Evolutionary conservation across 2,888 invertebrate genomes (phyloP).

Genomic region (Cheilosia grossa): DNA sequence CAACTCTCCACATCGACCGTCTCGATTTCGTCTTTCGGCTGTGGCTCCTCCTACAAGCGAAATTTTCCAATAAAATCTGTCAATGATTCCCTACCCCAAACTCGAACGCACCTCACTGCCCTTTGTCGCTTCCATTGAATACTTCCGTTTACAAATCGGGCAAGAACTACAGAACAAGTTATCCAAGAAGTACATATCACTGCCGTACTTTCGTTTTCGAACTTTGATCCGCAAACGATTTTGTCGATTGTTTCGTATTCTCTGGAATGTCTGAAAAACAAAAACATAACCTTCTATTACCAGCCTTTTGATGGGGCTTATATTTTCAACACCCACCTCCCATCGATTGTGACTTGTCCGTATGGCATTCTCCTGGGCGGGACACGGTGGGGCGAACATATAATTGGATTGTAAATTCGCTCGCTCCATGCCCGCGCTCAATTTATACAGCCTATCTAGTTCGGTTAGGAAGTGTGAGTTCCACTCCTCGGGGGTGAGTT

Average conservation of each 20-base stretch:
- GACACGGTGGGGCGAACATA: constrained; percentile 82
- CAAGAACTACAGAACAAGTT: constrained; percentile 84
- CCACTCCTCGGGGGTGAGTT: constrained; percentile 87
- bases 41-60: constrained; percentile 76
- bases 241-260: constrained; percentile 88
- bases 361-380: constrained; percentile 82
- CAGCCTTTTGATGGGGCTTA: neutral
- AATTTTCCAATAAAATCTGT: neutral
- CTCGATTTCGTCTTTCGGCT: constrained; percentile 86
- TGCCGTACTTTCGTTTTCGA: constrained; percentile 87
- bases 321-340: constrained; percentile 84
- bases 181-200: constrained; percentile 84
- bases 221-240: constrained; percentile 87
- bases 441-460: constrained; percentile 87
- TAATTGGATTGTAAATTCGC: constrained; percentile 82
- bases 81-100: neutral
- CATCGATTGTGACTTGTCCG: constrained; percentile 85
- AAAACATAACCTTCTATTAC: neutral
- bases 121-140: constrained; percentile 84
- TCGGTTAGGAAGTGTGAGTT: constrained; percentile 88
- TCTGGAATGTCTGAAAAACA: constrained; percentile 85
- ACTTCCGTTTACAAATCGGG: constrained; percentile 86
- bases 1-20: constrained; percentile 88
- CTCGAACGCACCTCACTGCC: constrained; percentile 86
- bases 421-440: constrained; percentile 84